Conservation (phyloP, 2,888 invertebrate genomes). For the Aradus depressus region DNA sequence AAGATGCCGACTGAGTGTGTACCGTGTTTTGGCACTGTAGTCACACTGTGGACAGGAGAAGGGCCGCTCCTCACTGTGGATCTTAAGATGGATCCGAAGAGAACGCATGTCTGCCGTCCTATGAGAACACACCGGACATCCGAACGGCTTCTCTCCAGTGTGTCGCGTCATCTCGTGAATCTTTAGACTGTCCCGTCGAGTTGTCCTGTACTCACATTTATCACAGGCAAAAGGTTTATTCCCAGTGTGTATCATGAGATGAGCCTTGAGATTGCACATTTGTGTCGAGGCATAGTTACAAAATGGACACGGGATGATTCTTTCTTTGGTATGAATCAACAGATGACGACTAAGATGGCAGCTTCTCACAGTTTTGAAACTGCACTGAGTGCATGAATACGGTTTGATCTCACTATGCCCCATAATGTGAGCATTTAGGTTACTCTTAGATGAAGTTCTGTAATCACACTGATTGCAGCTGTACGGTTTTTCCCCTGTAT, state of each 20-base stretch:
- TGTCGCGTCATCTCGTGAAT: conserved; percentile 10
- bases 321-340: conserved; percentile 13
- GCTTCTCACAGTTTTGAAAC: conserved; percentile 7
- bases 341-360: conserved; percentile 10
- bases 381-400: conserved; percentile 6
- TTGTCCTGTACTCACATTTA: conserved; percentile 9
- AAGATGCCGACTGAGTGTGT: conserved; percentile 4
- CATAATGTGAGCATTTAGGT: conserved; percentile 8
- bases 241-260: conserved; percentile 8
- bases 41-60: conserved; percentile 5
- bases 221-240: conserved; percentile 10
- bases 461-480: conserved; percentile 9
- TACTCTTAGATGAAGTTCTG: conserved; percentile 1
- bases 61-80: conserved; percentile 4
- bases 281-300: conserved; percentile 12
- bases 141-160: conserved; percentile 4
- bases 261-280: conserved; percentile 15
- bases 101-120: conserved; percentile 11
- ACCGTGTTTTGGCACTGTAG: conserved; percentile 1
- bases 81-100: conserved; percentile 8
- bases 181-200: conserved; percentile 11
- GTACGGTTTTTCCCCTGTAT: conserved; percentile 13
- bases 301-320: conserved; percentile 8
- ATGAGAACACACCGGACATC: conserved; percentile 6
- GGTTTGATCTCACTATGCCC: conserved; percentile 8